Evolutionary conservation across 2,797 vertebrate genomes (phyloP).

Genomic region (Harpagifer antarcticus): DNA sequence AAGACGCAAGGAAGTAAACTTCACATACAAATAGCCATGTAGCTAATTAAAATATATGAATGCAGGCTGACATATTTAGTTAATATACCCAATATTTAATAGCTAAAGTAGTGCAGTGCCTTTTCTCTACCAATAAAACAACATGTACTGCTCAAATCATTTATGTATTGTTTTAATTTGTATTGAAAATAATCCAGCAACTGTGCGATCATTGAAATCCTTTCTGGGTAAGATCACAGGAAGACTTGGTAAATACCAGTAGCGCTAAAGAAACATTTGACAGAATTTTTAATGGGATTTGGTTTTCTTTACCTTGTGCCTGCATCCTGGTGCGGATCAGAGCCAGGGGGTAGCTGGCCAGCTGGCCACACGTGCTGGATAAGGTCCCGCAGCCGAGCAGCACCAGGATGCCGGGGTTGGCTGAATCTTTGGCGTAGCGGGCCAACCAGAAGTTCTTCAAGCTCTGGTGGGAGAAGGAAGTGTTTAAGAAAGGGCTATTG

Average conservation of each 20-base stretch:
- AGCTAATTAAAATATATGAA: no score
- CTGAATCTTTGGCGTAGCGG: slow-evolving; percentile 89
- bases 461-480: slow-evolving; percentile 78
- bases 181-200: not conserved
- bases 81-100: not conserved
- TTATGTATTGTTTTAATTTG: not conserved
- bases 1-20: not conserved
- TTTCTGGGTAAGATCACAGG: not conserved
- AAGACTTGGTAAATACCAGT: not conserved
- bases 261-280: not conserved
- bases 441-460: slow-evolving; percentile 93
- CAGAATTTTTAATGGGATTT: not conserved
- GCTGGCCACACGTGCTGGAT: slow-evolving; percentile 93
- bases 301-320: slow-evolving; percentile 88
- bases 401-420: slow-evolving; percentile 92
- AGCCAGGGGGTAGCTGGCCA: slow-evolving; percentile 94
- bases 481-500: not conserved
- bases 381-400: slow-evolving; percentile 91
- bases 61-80: not conserved
- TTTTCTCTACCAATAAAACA: not conserved
- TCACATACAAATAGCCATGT: no score
- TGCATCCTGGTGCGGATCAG: slow-evolving; percentile 95
- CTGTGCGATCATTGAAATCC: not conserved
- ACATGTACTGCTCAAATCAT: not conserved
- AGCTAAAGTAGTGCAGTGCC: not conserved